Evolutionary conservation across 1,140 invertebrate species (phyloP).

Genomic region (Zaprionus ornatus): DNA sequence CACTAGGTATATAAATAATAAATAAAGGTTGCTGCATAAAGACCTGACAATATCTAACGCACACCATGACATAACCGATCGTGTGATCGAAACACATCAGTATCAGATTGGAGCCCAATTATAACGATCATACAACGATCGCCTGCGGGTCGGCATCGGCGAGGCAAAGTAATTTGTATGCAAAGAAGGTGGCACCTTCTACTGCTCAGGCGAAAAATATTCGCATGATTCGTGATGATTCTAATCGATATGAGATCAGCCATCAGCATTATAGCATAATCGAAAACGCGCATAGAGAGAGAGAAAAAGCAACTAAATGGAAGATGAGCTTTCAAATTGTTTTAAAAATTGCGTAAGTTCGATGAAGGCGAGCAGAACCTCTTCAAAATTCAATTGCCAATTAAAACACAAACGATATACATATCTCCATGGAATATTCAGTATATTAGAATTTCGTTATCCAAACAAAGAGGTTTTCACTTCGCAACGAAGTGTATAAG

Average conservation of each 20-base stretch:
- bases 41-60: not conserved
- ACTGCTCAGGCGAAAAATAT: slow-evolving; percentile 7
- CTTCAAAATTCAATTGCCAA: too few species aligned
- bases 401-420: too few species aligned
- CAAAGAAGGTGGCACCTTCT: slow-evolving; percentile 9
- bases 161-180: slow-evolving; percentile 22
- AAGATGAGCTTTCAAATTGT: too few species aligned
- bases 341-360: too few species aligned
- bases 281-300: not conserved
- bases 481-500: too few species aligned
- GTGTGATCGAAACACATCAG: not conserved
- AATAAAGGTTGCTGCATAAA: too few species aligned
- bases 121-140: slow-evolving; percentile 15
- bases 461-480: not conserved
- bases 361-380: too few species aligned
- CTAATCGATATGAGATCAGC: slow-evolving; percentile 11
- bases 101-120: slow-evolving; percentile 19
- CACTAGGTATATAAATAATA: too few species aligned
- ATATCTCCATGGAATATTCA: too few species aligned
- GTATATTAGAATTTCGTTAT: not conserved
- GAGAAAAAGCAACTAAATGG: too few species aligned
- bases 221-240: slow-evolving; percentile 9
- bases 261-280: slow-evolving; percentile 10
- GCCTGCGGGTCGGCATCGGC: not conserved
- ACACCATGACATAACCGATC: not conserved